Conservation (phyloP, 2,113 vertebrate genomes). For the Apistogramma diplotaenia region DNA sequence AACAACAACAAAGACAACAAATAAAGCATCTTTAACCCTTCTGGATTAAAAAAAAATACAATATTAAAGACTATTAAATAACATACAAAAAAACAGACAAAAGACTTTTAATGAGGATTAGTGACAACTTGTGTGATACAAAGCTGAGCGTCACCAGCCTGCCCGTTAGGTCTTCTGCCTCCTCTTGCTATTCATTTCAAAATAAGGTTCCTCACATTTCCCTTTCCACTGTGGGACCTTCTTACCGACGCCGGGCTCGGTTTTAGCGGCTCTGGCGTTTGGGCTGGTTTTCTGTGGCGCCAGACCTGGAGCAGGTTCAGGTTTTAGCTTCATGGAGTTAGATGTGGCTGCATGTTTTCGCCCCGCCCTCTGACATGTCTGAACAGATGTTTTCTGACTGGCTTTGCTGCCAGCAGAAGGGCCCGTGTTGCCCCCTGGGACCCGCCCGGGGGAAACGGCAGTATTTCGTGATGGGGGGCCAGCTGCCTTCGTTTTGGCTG, state of each 20-base stretch:
- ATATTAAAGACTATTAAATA: constrained; percentile 41
- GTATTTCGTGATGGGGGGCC: background rate
- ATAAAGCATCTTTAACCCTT: constrained; percentile 15
- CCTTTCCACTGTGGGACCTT: constrained; percentile 22
- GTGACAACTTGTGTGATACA: background rate
- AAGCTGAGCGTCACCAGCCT: background rate
- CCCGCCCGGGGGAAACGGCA: constrained; percentile 14
- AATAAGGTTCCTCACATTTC: constrained; percentile 83
- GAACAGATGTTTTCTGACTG: constrained; percentile 73
- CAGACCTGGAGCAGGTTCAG: constrained; percentile 3
- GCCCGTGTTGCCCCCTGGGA: constrained; percentile 59
- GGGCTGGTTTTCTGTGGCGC: constrained; percentile 48
- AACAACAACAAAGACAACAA: constrained; percentile 4
- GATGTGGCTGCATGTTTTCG: constrained; percentile 40
- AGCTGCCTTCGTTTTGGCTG: constrained; percentile 38
- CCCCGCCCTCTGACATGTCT: background rate
- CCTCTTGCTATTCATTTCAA: constrained; percentile 87
- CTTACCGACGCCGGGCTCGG: background rate
- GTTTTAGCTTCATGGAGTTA: constrained; percentile 27
- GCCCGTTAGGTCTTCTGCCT: constrained; percentile 62
- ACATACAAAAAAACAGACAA: constrained; percentile 13
- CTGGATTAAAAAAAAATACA: constrained; percentile 24
- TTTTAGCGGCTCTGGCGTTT: constrained; percentile 7
- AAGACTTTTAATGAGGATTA: constrained; percentile 1
- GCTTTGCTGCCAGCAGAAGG: constrained; percentile 73